phyloP scores from a whole-genome alignment of 1,140 invertebrate species.

The Lepidostoma basale region DNA sequence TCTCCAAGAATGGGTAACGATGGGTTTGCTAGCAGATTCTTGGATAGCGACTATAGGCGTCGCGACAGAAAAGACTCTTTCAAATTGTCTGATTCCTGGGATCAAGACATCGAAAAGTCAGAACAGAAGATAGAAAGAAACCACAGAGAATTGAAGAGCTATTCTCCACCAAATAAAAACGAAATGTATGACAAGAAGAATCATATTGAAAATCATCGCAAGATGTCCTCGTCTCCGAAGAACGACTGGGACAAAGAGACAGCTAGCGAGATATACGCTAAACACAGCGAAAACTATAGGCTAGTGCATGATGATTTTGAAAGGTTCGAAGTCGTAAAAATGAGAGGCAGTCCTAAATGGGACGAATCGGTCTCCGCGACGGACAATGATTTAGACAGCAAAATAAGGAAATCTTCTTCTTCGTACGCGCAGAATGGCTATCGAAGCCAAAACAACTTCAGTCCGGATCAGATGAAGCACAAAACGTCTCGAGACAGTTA shows the following conservation, averaged over 20 bases:
- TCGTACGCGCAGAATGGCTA: slow-evolving; percentile 37
- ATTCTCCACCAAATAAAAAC: slow-evolving; percentile 31
- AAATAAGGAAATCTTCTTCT: slow-evolving; percentile 28
- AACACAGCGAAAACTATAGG: slow-evolving; percentile 39
- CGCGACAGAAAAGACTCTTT: slow-evolving; percentile 43
- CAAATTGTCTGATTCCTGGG: slow-evolving; percentile 44
- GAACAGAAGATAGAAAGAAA: slow-evolving; percentile 40
- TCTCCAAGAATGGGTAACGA: slow-evolving; percentile 36
- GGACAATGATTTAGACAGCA: slow-evolving; percentile 38
- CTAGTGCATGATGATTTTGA: slow-evolving; percentile 55
- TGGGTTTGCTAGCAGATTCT: slow-evolving; percentile 44
- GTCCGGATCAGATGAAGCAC: slow-evolving; percentile 22
- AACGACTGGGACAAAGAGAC: slow-evolving; percentile 45
- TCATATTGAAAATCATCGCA: slow-evolving; percentile 35
- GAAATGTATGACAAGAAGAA: slow-evolving; percentile 39
- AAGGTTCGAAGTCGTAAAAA: slow-evolving; percentile 52
- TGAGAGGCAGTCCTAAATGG: slow-evolving; percentile 41
- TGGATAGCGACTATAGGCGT: slow-evolving; percentile 42
- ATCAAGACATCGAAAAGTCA: slow-evolving; percentile 42
- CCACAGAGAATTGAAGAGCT: slow-evolving; percentile 33
- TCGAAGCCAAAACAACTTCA: slow-evolving; percentile 31
- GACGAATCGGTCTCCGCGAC: slow-evolving; percentile 39
- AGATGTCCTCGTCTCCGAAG: slow-evolving; percentile 40
- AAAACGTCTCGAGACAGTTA: slow-evolving; percentile 51
- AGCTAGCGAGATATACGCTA: slow-evolving; percentile 42